Conservation (phyloP, 2,888 invertebrate species). For the Drosophila gaucha region DNA sequence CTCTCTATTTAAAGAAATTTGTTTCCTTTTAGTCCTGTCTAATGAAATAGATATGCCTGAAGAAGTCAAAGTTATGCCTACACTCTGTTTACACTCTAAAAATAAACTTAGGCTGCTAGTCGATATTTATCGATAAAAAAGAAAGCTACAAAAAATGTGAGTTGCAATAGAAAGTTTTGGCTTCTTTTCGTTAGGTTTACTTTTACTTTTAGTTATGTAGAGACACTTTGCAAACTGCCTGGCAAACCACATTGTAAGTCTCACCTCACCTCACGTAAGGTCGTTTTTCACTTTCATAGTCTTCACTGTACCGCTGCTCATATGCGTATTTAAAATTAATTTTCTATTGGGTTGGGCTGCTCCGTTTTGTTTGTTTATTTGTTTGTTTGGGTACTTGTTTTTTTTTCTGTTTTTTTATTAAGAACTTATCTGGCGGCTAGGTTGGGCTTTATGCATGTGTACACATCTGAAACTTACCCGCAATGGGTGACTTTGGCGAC, state of each 20-base stretch:
- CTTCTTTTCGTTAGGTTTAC: too few species aligned
- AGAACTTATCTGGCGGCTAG: constrained; percentile 7
- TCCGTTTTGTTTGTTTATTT: constrained; percentile 3
- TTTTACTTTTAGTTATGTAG: too few species aligned
- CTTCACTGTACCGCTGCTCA: constrained; percentile 1
- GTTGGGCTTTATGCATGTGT: neutral
- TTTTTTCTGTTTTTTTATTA: neutral
- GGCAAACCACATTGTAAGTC: neutral
- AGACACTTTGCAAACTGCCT: neutral
- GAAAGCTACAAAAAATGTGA: too few species aligned
- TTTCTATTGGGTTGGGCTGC: constrained; percentile 3
- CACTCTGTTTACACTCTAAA: too few species aligned
- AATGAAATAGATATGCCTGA: too few species aligned
- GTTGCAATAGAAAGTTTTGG: too few species aligned
- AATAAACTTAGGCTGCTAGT: too few species aligned
- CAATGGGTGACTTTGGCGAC: constrained; percentile 84
- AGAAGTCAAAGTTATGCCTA: too few species aligned
- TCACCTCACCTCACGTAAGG: neutral
- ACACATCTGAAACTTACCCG: constrained; percentile 64
- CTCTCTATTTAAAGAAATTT: too few species aligned
- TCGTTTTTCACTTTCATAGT: neutral
- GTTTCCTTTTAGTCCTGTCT: too few species aligned
- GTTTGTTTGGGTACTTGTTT: neutral
- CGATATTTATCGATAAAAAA: too few species aligned
- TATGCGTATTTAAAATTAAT: constrained; percentile 14